Conservation (phyloP, 2,888 invertebrate species). For the Smittia aterrima region DNA sequence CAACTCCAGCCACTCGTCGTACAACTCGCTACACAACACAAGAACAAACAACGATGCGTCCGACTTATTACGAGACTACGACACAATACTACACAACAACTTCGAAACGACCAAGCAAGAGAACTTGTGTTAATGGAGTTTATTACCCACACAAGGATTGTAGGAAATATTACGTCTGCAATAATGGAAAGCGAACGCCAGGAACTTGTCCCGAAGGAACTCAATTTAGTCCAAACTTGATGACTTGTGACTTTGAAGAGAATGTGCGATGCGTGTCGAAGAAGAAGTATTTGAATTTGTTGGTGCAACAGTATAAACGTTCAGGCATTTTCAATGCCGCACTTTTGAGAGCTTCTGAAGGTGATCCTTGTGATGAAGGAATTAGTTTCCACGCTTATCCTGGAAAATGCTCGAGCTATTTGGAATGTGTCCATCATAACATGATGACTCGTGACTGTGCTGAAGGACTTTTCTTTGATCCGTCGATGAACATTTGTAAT, state of each 20-base stretch:
- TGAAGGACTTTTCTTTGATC: conserved; percentile 72
- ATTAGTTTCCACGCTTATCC: conserved; percentile 65
- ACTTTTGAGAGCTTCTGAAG: conserved; percentile 48
- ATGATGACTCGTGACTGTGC: conserved; percentile 70
- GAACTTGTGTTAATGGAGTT: conserved; percentile 65
- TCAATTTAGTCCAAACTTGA: conserved; percentile 65
- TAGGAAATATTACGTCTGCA: conserved; percentile 73
- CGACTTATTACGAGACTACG: conserved; percentile 41
- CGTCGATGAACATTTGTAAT: conserved; percentile 65
- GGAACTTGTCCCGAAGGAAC: conserved; percentile 75
- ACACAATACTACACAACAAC: conserved; percentile 48
- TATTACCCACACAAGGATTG: conserved; percentile 75
- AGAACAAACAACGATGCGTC: conserved; percentile 30
- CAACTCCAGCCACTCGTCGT: conserved; percentile 46
- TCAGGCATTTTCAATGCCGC: not conserved
- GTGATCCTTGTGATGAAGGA: conserved; percentile 58
- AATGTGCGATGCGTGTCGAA: conserved; percentile 60
- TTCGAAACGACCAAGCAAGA: conserved; percentile 48
- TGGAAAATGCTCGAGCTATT: conserved; percentile 70
- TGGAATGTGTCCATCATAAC: conserved; percentile 76
- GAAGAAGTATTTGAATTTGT: conserved; percentile 48
- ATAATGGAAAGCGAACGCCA: conserved; percentile 66
- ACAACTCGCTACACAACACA: conserved; percentile 43
- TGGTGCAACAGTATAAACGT: conserved; percentile 44
- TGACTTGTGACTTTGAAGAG: conserved; percentile 74